Base-by-base conservation (phyloP, 2,888 invertebrate genomes). In the Perizoma affinitatum region DNA sequence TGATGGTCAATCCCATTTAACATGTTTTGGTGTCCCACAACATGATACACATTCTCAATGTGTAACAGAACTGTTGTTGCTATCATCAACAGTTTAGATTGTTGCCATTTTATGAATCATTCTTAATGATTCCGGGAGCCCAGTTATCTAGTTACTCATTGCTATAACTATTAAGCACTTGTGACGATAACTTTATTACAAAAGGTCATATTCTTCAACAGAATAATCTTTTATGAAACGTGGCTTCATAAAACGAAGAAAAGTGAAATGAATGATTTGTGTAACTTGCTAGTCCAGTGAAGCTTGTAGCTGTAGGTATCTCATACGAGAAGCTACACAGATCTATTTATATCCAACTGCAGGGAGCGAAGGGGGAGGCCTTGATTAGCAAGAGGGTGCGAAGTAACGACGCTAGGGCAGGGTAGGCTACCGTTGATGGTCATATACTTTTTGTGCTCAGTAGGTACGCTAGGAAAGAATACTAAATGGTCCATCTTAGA, bases 141-240 rank as follows among this genome's bases (percentile, higher is more conserved):
- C 5, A 71, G 70, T 78, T 82, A 80, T 77, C 79, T 76, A 73
- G 73, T 83, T 84, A 82, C 76, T 83, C 82, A 86, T 78, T 78
- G 71, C 72, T 72, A 65, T 66, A 74, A 74, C 70, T 73, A 64
- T 63, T 71, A 22, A 10, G 9, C n/a, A 73, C 68, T 68, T 65
- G 65, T 69, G 63, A 50, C 67, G 71, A 74, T 74, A 71, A 73
- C 63, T 70, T 63, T 67, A 49, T 48, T 44, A 40, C 22, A 22
- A 22, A 58, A 46, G 35, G 51, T 10, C 8, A 7, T 22, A 44
- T 44, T 7, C 22, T 5, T 42, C 6, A 44, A 22, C n/a, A 42
- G n/a, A 0, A 5, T n/a, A 10, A n/a, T 42, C 10, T 22, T 10
- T 11, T 43, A 11, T 6, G 4, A 43, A 43, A 11, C 43, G 5